These are phyloP conservation scores for Leptodactylus fuscus DNA, from an alignment of 2,113 vertebrate species.

Conservation along the genomic window DNA sequence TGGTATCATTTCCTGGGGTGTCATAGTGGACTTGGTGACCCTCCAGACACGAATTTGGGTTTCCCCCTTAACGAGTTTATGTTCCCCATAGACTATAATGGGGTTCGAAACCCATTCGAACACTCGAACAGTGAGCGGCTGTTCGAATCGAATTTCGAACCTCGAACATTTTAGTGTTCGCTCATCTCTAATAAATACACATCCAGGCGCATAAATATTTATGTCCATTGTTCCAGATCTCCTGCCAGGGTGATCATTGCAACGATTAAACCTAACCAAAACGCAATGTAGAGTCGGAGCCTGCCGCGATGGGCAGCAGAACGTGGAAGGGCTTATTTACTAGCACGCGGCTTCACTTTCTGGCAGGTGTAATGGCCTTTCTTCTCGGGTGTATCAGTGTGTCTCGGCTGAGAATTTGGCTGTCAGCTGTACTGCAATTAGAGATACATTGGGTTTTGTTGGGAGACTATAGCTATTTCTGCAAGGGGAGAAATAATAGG, in stretches of 20 bases:
- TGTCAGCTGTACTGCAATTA: constrained; percentile 18
- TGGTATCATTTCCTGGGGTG: too few species aligned
- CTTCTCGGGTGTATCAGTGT: background rate
- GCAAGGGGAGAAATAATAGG: constrained; percentile 14
- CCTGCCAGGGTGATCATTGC: background rate
- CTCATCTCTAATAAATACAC: too few species aligned
- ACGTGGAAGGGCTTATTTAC: background rate
- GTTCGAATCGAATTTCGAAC: too few species aligned
- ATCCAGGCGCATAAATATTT: constrained; percentile 17
- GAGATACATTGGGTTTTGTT: constrained; percentile 22
- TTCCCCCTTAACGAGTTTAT: too few species aligned
- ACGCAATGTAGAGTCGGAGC: background rate
- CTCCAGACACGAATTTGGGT: too few species aligned
- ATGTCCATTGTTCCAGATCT: background rate
- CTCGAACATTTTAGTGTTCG: too few species aligned
- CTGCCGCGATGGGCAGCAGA: background rate
- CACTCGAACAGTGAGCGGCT: too few species aligned
- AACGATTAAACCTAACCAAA: background rate
- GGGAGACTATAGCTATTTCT: background rate
- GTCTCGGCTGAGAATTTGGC: constrained; percentile 18
- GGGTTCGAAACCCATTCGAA: too few species aligned
- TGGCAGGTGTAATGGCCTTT: background rate
- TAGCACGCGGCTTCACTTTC: background rate
- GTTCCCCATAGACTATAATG: too few species aligned
- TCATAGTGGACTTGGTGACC: too few species aligned